Evolutionary conservation across 2,888 invertebrate genomes (phyloP).

Genomic region (Nomada fabriciana): DNA sequence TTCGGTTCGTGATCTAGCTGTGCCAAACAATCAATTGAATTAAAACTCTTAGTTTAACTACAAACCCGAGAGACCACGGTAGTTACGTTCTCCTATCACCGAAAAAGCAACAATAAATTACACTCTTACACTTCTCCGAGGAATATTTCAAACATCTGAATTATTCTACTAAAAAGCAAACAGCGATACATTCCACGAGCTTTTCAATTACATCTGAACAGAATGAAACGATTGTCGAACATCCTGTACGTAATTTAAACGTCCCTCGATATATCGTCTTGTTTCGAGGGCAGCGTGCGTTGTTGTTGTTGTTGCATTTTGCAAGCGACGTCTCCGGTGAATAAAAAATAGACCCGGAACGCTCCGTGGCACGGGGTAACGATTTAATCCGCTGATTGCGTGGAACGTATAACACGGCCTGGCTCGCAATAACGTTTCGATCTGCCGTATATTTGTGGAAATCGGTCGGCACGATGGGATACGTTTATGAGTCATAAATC

Average conservation of each 20-base stretch:
- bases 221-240: not conserved
- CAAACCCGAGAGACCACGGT: no score
- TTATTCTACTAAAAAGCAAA: not conserved
- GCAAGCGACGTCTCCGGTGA: slow-evolving; percentile 41
- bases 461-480: slow-evolving; percentile 58
- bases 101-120: no score
- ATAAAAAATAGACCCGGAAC: slow-evolving; percentile 53
- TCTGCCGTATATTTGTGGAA: slow-evolving; percentile 67
- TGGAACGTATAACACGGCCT: slow-evolving; percentile 45
- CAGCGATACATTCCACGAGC: not conserved
- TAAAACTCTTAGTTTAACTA: no score
- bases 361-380: slow-evolving; percentile 45
- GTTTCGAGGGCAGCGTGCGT: not conserved
- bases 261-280: not conserved
- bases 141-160: not conserved
- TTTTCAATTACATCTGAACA: slow-evolving; percentile 13
- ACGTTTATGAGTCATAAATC: slow-evolving; percentile 73
- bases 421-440: slow-evolving; percentile 60
- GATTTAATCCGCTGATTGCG: slow-evolving; percentile 65
- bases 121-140: not conserved
- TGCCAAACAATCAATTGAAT: no score
- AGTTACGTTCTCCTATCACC: no score
- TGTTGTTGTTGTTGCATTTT: slow-evolving; percentile 12
- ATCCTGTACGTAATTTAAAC: slow-evolving; percentile 5
- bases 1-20: no score